Evolutionary conservation across 2,113 vertebrate species (phyloP).

Genomic region (Chionis minor): DNA sequence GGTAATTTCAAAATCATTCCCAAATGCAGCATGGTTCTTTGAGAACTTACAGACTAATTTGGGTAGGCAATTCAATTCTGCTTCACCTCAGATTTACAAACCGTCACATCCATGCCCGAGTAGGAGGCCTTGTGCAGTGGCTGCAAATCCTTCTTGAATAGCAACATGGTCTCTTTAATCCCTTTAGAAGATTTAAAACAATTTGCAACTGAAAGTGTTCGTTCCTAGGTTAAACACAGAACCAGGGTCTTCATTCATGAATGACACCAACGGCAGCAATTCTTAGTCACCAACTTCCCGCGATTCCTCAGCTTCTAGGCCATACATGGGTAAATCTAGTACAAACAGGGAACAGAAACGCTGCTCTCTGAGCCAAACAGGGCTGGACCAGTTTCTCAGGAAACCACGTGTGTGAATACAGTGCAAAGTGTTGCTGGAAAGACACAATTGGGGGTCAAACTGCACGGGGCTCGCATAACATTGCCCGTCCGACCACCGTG

Average conservation of each 20-base stretch:
- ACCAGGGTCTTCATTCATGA: background rate
- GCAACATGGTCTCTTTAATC: background rate
- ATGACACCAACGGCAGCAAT: background rate
- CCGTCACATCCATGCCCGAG: background rate
- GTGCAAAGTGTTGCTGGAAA: background rate
- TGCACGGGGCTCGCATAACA: background rate
- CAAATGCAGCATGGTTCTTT: background rate
- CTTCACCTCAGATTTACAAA: background rate
- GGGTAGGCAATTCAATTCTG: background rate
- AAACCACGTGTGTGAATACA: background rate
- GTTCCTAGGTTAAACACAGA: background rate
- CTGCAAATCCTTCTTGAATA: background rate
- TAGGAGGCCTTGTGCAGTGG: background rate
- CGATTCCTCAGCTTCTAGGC: background rate
- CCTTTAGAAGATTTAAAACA: background rate
- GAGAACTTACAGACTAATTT: background rate
- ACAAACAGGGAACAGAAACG: background rate
- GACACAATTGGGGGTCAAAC: background rate
- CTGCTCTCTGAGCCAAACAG: background rate
- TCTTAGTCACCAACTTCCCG: background rate
- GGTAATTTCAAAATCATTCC: background rate
- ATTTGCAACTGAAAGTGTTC: background rate
- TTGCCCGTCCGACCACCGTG: background rate
- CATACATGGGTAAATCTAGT: background rate
- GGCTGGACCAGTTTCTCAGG: background rate